Conservation (phyloP, 2,888 invertebrate genomes). For the Scaptomyza cyrtandrae region DNA sequence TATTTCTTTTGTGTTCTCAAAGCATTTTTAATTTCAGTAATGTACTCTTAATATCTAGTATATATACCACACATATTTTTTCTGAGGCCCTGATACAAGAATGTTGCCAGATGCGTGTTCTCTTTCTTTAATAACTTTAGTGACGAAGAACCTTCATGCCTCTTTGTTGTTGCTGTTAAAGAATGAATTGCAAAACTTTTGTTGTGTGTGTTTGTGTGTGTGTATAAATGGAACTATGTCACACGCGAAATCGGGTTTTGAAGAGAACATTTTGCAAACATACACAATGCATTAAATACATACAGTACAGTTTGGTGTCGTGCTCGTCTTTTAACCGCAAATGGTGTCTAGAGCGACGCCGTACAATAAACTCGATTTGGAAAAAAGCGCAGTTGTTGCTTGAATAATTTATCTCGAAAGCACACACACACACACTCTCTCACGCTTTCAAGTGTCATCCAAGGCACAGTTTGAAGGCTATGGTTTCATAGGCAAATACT, state of each 20-base stretch:
- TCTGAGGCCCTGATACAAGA: background rate
- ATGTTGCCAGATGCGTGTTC: conserved; percentile 26
- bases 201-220: conserved; percentile 33
- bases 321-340: conserved; percentile 59
- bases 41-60: background rate
- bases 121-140: conserved; percentile 49
- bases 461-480: conserved; percentile 32
- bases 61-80: background rate
- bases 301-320: background rate
- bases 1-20: too few species aligned
- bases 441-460: conserved; percentile 21
- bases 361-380: conserved; percentile 73
- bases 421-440: conserved; percentile 40
- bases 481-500: conserved; percentile 47
- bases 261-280: conserved; percentile 10
- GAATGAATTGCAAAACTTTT: conserved; percentile 55
- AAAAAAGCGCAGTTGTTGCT: conserved; percentile 74
- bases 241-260: conserved; percentile 23
- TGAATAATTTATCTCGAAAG: conserved; percentile 73
- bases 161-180: conserved; percentile 36
- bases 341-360: conserved; percentile 56
- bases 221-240: conserved; percentile 57
- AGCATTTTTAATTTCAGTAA: background rate
- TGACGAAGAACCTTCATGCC: conserved; percentile 37
- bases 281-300: conserved; percentile 8